These are phyloP conservation scores for Neolamprologus longior DNA, from an alignment of 2,113 vertebrate species.

Conservation along the genomic window DNA sequence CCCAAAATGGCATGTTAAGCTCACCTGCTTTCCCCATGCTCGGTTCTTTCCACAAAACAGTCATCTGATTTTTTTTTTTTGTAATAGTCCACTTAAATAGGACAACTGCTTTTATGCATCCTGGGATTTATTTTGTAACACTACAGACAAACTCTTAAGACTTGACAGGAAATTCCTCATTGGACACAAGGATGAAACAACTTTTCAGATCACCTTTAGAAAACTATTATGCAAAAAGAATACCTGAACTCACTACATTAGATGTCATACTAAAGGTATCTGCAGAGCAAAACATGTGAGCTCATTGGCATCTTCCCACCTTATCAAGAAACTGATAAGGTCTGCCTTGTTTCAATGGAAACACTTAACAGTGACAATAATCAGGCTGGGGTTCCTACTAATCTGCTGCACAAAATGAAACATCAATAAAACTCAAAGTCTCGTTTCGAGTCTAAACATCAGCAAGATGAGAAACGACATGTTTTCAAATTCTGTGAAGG, in stretches of 20 bases:
- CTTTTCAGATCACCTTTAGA: conserved; percentile 20
- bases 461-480: not conserved
- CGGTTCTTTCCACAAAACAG: not conserved
- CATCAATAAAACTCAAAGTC: not conserved
- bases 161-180: conserved; percentile 17
- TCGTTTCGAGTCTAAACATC: not conserved
- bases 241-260: not conserved
- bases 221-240: conserved; percentile 32
- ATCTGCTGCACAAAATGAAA: not conserved
- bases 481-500: not conserved
- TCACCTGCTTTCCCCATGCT: not conserved
- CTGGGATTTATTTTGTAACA: conserved; percentile 47
- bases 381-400: not conserved
- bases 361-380: not conserved
- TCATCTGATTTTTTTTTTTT: not conserved
- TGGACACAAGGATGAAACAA: conserved; percentile 24
- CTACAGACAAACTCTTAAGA: conserved; percentile 39
- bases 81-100: not conserved
- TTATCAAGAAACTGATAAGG: not conserved
- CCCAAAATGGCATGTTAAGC: not conserved
- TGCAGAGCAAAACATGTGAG: not conserved
- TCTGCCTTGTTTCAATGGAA: not conserved
- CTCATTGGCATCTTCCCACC: not conserved
- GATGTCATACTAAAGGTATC: not conserved
- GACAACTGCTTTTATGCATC: conserved; percentile 28